These are phyloP conservation scores for Morphnarchus princeps DNA, from an alignment of 2,113 vertebrate genomes.

Conservation along the genomic window DNA sequence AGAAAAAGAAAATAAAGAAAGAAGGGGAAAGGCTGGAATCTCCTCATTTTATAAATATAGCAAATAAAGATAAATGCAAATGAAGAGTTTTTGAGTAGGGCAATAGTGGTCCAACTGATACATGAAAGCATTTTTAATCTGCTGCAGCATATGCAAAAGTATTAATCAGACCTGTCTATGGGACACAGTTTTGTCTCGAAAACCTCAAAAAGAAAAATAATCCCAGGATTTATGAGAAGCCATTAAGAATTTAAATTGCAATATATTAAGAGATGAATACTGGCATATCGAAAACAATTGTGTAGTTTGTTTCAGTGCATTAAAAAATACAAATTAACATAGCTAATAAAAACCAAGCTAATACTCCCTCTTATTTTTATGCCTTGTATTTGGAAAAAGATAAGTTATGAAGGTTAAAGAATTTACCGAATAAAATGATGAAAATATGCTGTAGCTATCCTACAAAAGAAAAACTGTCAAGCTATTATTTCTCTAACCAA, in stretches of 20 bases:
- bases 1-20: background rate
- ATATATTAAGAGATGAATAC: background rate
- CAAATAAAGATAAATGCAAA: background rate
- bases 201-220: background rate
- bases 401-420: background rate
- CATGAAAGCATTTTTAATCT: background rate
- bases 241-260: background rate
- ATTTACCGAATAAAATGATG: background rate
- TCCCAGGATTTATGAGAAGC: background rate
- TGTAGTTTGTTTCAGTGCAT: background rate
- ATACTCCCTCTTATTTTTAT: background rate
- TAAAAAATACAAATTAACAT: background rate
- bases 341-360: background rate
- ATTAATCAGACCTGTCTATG: background rate
- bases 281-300: rapidly evolving
- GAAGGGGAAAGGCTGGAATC: background rate
- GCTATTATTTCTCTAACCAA: background rate
- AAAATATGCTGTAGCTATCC: background rate
- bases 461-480: background rate
- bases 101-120: background rate
- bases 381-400: background rate
- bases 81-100: background rate
- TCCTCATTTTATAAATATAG: background rate
- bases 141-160: background rate
- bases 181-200: background rate